phyloP scores from a whole-genome alignment of 2,797 vertebrate species.

The Parotocinclus haroldoi region DNA sequence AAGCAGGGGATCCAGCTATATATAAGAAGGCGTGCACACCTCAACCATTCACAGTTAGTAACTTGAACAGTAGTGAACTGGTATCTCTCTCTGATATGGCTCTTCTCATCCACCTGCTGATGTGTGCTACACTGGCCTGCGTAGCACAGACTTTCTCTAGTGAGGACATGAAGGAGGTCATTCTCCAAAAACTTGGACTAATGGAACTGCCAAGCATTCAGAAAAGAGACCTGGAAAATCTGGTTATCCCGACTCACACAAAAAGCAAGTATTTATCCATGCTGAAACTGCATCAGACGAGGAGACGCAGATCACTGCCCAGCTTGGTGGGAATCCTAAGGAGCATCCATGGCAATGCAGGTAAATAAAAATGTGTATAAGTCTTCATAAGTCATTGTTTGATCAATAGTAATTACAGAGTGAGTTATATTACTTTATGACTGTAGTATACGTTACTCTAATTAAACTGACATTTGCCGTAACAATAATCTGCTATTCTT shows the following conservation, averaged over 20 bases:
- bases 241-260: conserved; percentile 68
- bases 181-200: conserved; percentile 70
- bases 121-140: conserved; percentile 50
- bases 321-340: conserved; percentile 73
- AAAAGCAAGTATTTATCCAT: conserved; percentile 72
- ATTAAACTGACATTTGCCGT: no score
- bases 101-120: conserved; percentile 45
- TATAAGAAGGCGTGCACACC: conserved; percentile 43
- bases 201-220: conserved; percentile 57
- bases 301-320: conserved; percentile 61
- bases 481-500: no score
- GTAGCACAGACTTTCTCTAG: conserved; percentile 46
- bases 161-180: conserved; percentile 60
- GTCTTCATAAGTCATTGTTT: no score
- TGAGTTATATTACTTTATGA: no score
- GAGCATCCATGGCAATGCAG: conserved; percentile 67
- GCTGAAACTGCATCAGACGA: conserved; percentile 59
- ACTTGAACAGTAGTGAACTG: conserved; percentile 33
- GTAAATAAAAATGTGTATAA: conserved; percentile 46
- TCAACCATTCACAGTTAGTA: neutral
- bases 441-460: no score
- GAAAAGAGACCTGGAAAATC: conserved; percentile 64
- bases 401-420: no score
- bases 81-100: conserved; percentile 36
- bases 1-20: conserved; percentile 18